Evolutionary conservation across 2,888 invertebrate genomes (phyloP), one percentile per base, ranked within the genome.

Genomic region (Amiota communis): DNA sequence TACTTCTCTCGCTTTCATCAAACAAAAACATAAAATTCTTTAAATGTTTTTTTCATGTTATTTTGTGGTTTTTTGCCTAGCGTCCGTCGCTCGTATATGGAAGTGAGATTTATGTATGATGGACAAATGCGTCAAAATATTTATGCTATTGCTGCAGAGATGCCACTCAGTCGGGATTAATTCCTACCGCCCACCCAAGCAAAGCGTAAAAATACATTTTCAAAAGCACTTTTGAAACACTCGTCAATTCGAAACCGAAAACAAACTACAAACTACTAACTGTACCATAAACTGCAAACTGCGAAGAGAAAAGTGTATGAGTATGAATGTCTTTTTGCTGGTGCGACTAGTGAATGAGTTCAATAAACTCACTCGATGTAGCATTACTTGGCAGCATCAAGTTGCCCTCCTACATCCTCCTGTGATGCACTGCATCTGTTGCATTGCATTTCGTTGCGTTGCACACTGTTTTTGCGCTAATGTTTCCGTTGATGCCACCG

Each of bases 311-410:
- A 74, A 75, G 74, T 63, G 64, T 57, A 17, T 59, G 59, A 59
- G 20, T 10, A 59, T 59, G 63, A 56, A 73, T 56, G 68, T 72
- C 57, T 64, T 20, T 49, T 68, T 47, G 36, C 36, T 36, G 57
- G 15, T 23, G 53, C 46, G 23, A 23, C 23, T 59, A 78, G 73
- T 77, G 36, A 75, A 51, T 69, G 69, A 76, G 84, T 84, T 84
- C 84, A 84, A 84, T 79, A 81, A 84, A 81, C 84, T 79, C 74
- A 17, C 68, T 11, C 71, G 61, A 15, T 67, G 70, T 73, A 71
- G 64, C 74, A 71, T 74, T 53, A 70, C 72, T 17, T 17, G 59
- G 9, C 10, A 9, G 23, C 59, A 12, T 23, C 17, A 9, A 59
- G 17, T 48, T 49, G 17, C 48, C 12, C 12, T 12, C 8, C 47